Evolutionary conservation across 2,888 invertebrate species (phyloP), one percentile per base, ranked within the genome.

Genomic region (Sycophila texana): DNA sequence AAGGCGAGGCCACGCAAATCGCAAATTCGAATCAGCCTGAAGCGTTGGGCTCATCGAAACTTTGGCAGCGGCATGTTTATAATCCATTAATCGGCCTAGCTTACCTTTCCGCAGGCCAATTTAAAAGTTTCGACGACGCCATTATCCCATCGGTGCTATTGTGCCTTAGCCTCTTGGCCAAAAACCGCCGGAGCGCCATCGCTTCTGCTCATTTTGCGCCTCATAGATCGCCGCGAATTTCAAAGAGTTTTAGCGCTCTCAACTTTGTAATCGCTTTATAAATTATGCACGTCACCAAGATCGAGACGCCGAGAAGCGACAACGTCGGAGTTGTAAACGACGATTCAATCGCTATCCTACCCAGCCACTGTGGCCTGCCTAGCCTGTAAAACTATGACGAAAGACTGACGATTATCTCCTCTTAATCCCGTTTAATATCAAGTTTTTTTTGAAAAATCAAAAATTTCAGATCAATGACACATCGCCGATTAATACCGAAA

Each of bases 51-150:
- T 86, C 85, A 86, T 87, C 86, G 86, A 86, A 89, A 89, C 84
- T 89, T 88, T 85, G 22, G 26, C 30, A 22, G 58, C 86, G 85
- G 87, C 85, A 86, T 89, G 88, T 88, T 89, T 88, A 88, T 89
- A 89, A 88, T 88, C 89, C 88, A 86, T 88, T 88, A 88, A 89
- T 89, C 88, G 87, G 84, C 84, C 60, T 26, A 68, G 74, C 86
- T 85, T 87, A 86, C 87, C 85, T 73, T 68, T 77, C 74, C 49
- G 53, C 68, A 76, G 85, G 86, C 87, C 87, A 89, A 89, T 90
- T 90, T 89, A 88, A 88, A 89, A 89, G 85, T 87, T 89, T 85
- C 83, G 84, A 84, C 82, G 83, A 83, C 85, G 82, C 84, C 83
- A 84, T 84, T 86, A 84, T 84, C 85, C 83, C 67, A 39, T 39